Percentiles rank a stretch among this genome's conserved stretches.
phyloP scores from a whole-genome alignment of 2,888 invertebrate species.

The Spilarctia lutea region DNA sequence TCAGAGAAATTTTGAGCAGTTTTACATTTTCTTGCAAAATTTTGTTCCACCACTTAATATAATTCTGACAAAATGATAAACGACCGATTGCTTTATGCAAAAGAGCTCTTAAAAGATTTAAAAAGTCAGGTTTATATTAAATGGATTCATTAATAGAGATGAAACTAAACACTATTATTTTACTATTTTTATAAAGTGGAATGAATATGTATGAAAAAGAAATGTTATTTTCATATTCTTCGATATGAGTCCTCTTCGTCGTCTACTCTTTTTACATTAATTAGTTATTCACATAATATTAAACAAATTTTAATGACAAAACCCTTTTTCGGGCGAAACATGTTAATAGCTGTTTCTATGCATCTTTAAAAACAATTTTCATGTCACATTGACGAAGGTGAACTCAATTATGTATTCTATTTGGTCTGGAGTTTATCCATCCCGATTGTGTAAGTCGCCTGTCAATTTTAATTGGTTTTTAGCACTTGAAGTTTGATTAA shows the following conservation, averaged over 20 bases:
- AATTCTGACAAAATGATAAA: background rate
- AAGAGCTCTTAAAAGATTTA: background rate
- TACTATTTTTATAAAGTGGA: background rate
- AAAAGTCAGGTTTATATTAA: background rate
- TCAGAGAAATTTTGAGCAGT: background rate
- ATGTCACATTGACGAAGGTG: slow-evolving; percentile 66
- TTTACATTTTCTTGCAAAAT: background rate
- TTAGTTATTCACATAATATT: slow-evolving; percentile 27
- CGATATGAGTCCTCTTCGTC: background rate
- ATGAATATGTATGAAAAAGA: background rate
- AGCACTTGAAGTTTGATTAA: slow-evolving; percentile 60
- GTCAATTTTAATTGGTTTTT: slow-evolving; percentile 78
- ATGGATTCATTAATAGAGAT: background rate
- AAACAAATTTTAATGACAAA: slow-evolving; percentile 40
- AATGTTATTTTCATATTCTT: background rate
- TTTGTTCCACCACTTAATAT: background rate
- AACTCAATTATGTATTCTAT: slow-evolving; percentile 70
- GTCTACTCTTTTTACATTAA: background rate
- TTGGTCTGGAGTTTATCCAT: slow-evolving; percentile 62
- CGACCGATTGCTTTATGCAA: background rate
- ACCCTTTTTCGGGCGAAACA: slow-evolving; percentile 37
- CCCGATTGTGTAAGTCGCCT: slow-evolving; percentile 67
- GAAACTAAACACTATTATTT: background rate
- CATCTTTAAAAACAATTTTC: slow-evolving; percentile 61
- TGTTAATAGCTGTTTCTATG: slow-evolving; percentile 55